Evolutionary conservation across 2,797 vertebrate species (phyloP).

Genomic region (Spea hammondii): DNA sequence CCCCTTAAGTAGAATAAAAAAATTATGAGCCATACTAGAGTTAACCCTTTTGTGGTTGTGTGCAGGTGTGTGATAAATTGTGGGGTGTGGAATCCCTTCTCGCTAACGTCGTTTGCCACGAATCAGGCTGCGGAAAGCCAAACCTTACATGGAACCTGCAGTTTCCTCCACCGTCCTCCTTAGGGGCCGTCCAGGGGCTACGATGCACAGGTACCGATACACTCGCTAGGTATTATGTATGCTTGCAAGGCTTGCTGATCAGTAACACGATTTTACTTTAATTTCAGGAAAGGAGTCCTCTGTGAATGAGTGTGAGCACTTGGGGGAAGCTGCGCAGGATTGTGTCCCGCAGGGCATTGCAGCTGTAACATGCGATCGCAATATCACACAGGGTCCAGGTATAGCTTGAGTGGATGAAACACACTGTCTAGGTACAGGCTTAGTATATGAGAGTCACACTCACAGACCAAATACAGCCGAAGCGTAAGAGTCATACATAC

Average conservation of each 20-base stretch:
- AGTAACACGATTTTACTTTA: neutral
- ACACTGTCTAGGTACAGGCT: neutral
- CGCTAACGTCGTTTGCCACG: conserved; percentile 28
- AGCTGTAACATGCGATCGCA: conserved; percentile 27
- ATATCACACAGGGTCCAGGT: conserved; percentile 15
- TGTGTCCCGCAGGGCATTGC: conserved; percentile 21
- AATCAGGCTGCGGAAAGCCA: conserved; percentile 45
- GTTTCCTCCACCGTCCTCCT: neutral
- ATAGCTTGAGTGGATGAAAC: neutral
- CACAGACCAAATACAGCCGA: neutral
- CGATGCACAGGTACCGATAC: conserved; percentile 27
- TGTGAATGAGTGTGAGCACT: conserved; percentile 18
- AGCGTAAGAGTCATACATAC: neutral
- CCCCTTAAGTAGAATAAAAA: no score
- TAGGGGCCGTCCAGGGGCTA: conserved; percentile 16
- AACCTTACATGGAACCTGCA: conserved; percentile 20
- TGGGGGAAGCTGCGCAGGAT: neutral
- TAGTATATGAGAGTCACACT: neutral
- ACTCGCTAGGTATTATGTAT: neutral
- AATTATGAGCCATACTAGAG: no score
- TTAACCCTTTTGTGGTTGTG: conserved; percentile 4
- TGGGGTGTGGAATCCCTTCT: conserved; percentile 36
- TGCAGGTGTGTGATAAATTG: conserved; percentile 35
- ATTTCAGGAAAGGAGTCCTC: conserved; percentile 28
- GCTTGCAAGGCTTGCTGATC: neutral